Conservation (phyloP, 1,140 invertebrate species). For the Melanaphis sacchari region DNA sequence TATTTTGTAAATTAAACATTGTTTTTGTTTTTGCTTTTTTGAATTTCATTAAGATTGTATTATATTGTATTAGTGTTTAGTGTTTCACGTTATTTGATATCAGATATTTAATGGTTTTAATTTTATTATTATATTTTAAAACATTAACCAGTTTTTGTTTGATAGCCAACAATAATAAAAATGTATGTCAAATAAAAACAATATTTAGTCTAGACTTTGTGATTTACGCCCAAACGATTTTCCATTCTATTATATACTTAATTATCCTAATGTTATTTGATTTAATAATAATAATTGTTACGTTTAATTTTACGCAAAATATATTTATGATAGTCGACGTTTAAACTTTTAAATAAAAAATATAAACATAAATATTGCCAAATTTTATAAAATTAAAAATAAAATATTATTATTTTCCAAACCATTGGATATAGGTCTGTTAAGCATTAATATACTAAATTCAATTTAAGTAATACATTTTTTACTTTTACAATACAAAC, state of each 20-base stretch:
- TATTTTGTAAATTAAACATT: constrained; percentile 14
- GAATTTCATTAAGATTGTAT: not conserved
- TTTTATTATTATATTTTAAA: constrained; percentile 32
- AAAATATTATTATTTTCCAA: not conserved
- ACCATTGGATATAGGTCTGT: not conserved
- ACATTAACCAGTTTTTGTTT: constrained; percentile 25
- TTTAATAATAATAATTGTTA: not conserved
- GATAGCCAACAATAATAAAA: not conserved
- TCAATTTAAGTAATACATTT: not conserved
- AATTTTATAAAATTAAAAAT: not conserved
- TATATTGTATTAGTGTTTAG: not conserved
- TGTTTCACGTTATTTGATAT: not conserved
- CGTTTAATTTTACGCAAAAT: not conserved
- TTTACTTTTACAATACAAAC: not conserved
- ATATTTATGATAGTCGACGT: not conserved
- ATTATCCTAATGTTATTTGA: not conserved
- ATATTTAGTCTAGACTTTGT: not conserved
- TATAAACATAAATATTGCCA: not conserved
- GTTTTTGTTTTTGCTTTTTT: constrained; percentile 40
- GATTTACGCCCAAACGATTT: not conserved
- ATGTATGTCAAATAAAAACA: constrained; percentile 21
- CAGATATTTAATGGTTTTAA: not conserved
- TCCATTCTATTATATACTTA: not conserved
- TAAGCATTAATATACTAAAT: not conserved
- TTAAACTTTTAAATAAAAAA: not conserved